Evolutionary conservation across 2,113 vertebrate species (phyloP).

Genomic region (Chrysochloris asiatica): DNA sequence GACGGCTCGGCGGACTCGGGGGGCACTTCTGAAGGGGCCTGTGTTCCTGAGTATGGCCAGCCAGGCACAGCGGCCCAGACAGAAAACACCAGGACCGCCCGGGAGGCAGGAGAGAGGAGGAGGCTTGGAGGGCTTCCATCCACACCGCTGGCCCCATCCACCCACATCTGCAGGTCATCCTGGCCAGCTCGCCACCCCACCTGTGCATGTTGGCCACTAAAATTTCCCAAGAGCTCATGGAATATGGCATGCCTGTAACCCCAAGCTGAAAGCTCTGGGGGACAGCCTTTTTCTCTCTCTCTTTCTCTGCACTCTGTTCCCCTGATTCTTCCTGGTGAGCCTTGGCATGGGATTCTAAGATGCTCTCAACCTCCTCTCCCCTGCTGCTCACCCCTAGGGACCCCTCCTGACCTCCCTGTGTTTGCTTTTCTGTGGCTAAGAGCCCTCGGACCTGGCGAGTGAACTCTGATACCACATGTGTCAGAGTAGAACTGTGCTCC

Average conservation of each 20-base stretch:
- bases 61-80: constrained; percentile 76
- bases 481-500: background rate
- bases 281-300: background rate
- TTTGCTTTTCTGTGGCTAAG: constrained; percentile 32
- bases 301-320: background rate
- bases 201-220: constrained; percentile 67
- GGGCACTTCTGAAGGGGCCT: constrained; percentile 84
- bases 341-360: background rate
- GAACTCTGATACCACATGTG: background rate
- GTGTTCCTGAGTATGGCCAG: constrained; percentile 80
- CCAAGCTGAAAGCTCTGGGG: constrained; percentile 34
- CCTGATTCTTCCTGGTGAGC: background rate
- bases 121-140: background rate
- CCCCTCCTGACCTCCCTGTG: background rate
- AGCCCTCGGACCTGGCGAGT: background rate
- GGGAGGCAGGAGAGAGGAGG: constrained; percentile 74
- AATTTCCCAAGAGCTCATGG: constrained; percentile 64
- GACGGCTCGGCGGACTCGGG: constrained; percentile 75
- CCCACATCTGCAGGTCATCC: constrained; percentile 74
- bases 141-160: background rate
- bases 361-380: too few relatives aligned
- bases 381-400: rapidly evolving
- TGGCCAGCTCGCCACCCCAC: constrained; percentile 70
- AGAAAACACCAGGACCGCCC: constrained; percentile 65
- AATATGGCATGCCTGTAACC: constrained; percentile 59